Evolutionary conservation across 2,113 vertebrate species (phyloP).

Genomic region (Ranitomeya variabilis): DNA sequence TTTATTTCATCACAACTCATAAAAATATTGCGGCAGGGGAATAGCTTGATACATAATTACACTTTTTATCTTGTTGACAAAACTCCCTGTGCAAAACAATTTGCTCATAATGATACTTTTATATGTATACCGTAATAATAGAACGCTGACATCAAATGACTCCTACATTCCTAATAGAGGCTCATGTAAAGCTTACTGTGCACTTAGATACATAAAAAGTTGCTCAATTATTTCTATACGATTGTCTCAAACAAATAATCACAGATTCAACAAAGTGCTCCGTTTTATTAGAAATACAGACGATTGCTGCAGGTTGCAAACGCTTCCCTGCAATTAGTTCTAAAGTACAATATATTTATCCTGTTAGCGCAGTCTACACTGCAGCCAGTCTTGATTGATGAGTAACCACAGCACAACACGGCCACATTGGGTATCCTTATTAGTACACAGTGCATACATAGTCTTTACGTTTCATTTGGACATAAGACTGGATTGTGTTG

Average conservation of each 20-base stretch:
- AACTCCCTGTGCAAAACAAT: constrained; percentile 52
- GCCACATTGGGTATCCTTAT: constrained; percentile 4
- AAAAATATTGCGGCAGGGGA: constrained; percentile 52
- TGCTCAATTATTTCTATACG: constrained; percentile 24
- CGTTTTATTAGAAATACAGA: background rate
- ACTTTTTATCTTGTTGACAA: constrained; percentile 55
- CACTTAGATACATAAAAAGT: background rate
- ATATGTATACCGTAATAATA: constrained; percentile 47
- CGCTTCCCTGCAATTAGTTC: constrained; percentile 15
- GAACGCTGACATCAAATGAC: constrained; percentile 20
- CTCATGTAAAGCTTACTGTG: background rate
- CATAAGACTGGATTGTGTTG: background rate
- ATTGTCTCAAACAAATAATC: constrained; percentile 9
- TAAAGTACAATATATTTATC: constrained; percentile 25
- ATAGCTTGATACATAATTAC: constrained; percentile 51
- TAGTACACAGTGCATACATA: background rate
- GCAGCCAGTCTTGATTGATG: constrained; percentile 21
- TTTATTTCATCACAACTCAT: constrained; percentile 43
- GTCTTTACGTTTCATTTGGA: background rate
- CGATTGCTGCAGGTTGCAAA: background rate
- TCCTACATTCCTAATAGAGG: background rate
- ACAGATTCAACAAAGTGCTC: background rate
- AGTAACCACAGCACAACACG: background rate
- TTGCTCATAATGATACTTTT: constrained; percentile 38
- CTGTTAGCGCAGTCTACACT: constrained; percentile 7